phyloP scores from a whole-genome alignment of 2,113 vertebrate genomes.

The Sylvietta virens region DNA sequence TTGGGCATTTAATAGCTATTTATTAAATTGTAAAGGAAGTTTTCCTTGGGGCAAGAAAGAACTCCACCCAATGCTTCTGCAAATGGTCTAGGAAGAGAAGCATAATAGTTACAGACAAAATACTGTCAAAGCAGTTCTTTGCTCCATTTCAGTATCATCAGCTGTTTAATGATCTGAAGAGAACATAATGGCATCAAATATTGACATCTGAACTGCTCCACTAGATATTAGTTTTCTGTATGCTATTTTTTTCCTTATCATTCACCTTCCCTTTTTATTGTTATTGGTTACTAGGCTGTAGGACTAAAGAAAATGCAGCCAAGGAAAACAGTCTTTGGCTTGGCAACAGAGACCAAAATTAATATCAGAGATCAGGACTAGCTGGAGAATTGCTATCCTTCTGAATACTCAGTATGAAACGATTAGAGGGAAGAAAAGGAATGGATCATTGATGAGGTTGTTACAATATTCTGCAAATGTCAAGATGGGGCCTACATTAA shows the following conservation, averaged over 20 bases:
- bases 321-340: background rate
- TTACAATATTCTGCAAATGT: background rate
- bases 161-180: slow-evolving; percentile 53
- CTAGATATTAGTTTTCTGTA: slow-evolving; percentile 44
- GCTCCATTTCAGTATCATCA: slow-evolving; percentile 44
- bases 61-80: background rate
- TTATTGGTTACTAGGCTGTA: background rate
- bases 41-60: background rate
- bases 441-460: background rate
- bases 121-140: slow-evolving; percentile 21
- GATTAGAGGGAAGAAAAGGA: background rate
- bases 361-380: background rate
- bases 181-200: slow-evolving; percentile 50
- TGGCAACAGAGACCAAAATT: background rate
- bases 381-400: background rate
- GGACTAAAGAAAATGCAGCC: background rate
- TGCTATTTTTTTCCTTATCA: slow-evolving; percentile 11
- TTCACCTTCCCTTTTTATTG: background rate
- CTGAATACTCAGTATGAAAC: background rate
- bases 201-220: slow-evolving; percentile 45
- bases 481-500: background rate
- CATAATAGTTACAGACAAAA: slow-evolving; percentile 22
- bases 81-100: slow-evolving; percentile 18
- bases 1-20: background rate
- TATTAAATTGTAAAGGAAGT: background rate